Evolutionary conservation across 2,888 invertebrate species (phyloP).

Genomic region (Cremastinae sp.): DNA sequence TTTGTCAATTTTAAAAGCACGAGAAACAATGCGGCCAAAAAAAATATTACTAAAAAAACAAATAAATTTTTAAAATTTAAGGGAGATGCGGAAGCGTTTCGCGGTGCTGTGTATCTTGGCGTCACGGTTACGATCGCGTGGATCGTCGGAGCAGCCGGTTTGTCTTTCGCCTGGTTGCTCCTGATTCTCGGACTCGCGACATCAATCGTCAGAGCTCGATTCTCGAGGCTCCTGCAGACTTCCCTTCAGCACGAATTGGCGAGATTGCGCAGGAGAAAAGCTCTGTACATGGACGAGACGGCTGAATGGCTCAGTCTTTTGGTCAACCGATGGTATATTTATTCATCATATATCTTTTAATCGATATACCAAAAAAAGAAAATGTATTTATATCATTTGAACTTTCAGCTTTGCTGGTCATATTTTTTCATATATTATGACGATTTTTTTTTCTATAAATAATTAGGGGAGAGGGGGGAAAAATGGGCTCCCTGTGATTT

Average conservation of each 20-base stretch:
- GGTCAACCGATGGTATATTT: slow-evolving; percentile 81
- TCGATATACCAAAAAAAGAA: background rate
- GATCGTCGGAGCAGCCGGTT: slow-evolving; percentile 77
- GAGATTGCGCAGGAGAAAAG: slow-evolving; percentile 80
- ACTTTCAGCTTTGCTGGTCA: too few relatives aligned
- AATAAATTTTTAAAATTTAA: slow-evolving; percentile 52
- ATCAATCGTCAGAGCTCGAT: slow-evolving; percentile 73
- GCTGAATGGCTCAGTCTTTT: slow-evolving; percentile 82
- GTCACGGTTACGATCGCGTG: slow-evolving; percentile 74
- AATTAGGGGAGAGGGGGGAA: too few relatives aligned
- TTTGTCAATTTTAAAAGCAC: too few relatives aligned
- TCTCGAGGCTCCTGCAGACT: slow-evolving; percentile 74
- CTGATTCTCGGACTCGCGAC: slow-evolving; percentile 75
- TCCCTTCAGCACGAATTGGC: slow-evolving; percentile 75
- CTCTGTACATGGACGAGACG: slow-evolving; percentile 81
- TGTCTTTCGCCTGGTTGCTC: slow-evolving; percentile 78
- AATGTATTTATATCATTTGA: too few relatives aligned
- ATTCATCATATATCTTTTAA: slow-evolving; percentile 2
- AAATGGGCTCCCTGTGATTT: too few relatives aligned
- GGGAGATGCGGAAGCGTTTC: slow-evolving; percentile 73
- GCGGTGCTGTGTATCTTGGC: slow-evolving; percentile 72
- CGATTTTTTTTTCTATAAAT: too few relatives aligned
- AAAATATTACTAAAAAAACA: background rate
- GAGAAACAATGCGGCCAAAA: too few relatives aligned
- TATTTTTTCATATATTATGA: too few relatives aligned